Evolutionary conservation across 2,888 invertebrate species (phyloP).

Genomic region (Epirrhoe alternata): DNA sequence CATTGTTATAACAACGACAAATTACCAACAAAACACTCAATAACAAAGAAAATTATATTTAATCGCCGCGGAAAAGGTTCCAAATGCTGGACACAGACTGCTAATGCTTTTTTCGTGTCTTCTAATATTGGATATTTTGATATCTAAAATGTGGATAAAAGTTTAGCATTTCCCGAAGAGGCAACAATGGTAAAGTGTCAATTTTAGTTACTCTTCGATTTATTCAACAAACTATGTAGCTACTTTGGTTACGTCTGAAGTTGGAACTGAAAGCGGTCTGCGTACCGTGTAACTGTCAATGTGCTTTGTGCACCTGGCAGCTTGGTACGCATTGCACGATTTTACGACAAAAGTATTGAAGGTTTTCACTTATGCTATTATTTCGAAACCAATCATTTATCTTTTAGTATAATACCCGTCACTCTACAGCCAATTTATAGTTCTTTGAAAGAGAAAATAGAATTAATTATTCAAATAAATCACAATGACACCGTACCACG

Average conservation of each 20-base stretch:
- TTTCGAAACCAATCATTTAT: background rate
- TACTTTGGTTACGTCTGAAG: background rate
- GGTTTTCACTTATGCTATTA: background rate
- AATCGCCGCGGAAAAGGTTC: slow-evolving; percentile 34
- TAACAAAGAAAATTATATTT: slow-evolving; percentile 34
- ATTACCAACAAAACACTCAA: slow-evolving; percentile 15
- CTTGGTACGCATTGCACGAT: background rate
- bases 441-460: background rate
- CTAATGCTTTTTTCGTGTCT: slow-evolving; percentile 27
- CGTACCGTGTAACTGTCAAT: background rate
- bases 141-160: slow-evolving; percentile 13
- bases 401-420: background rate
- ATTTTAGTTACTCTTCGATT: background rate
- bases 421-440: background rate
- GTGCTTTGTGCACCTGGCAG: background rate
- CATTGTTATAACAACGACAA: slow-evolving; percentile 30
- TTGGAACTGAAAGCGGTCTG: background rate
- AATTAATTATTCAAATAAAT: slow-evolving; percentile 14
- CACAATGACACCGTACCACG: slow-evolving; percentile 24
- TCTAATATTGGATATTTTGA: slow-evolving; percentile 18
- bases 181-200: background rate
- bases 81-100: slow-evolving; percentile 24
- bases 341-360: background rate
- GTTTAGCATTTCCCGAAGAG: background rate
- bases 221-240: background rate